phyloP scores from a whole-genome alignment of 2,888 invertebrate species.

The Cerceris ruficornis region DNA sequence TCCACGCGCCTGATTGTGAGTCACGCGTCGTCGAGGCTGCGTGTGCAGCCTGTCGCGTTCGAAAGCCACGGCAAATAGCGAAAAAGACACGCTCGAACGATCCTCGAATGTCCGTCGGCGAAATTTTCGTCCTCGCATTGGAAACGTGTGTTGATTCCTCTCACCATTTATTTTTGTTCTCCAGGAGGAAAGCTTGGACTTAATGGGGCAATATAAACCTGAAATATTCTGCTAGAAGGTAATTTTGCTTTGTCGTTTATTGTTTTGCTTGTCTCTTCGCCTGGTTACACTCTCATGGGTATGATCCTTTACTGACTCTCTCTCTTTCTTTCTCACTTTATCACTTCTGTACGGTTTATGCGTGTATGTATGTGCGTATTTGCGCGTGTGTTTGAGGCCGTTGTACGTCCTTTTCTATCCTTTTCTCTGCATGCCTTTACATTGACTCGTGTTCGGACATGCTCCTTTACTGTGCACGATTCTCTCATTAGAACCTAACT shows the following conservation, averaged over 20 bases:
- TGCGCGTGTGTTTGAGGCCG: too few relatives aligned
- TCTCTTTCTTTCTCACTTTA: slow-evolving; percentile 25
- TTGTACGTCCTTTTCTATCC: too few relatives aligned
- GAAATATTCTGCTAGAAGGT: slow-evolving; percentile 91
- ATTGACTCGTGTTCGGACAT: too few relatives aligned
- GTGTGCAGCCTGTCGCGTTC: background rate
- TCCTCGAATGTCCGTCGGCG: background rate
- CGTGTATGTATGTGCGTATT: too few relatives aligned
- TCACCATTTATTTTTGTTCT: slow-evolving; percentile 84
- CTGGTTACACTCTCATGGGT: slow-evolving; percentile 3
- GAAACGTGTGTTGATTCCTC: slow-evolving; percentile 79
- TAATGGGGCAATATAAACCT: slow-evolving; percentile 91
- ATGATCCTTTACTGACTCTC: slow-evolving; percentile 14
- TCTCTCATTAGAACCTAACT: slow-evolving; percentile 4
- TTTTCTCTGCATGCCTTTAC: too few relatives aligned
- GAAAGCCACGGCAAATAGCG: background rate
- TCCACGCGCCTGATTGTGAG: slow-evolving; percentile 21
- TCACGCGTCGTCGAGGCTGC: background rate
- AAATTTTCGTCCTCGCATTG: slow-evolving; percentile 41
- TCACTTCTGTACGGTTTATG: background rate
- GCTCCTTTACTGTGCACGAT: too few relatives aligned
- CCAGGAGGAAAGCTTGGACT: slow-evolving; percentile 89
- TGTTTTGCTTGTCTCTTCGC: slow-evolving; percentile 72
- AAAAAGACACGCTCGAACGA: background rate
- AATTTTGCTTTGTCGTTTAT: slow-evolving; percentile 82